These are phyloP conservation scores for Megathymus violae DNA, from an alignment of 1,140 invertebrate genomes.

Conservation along the genomic window DNA sequence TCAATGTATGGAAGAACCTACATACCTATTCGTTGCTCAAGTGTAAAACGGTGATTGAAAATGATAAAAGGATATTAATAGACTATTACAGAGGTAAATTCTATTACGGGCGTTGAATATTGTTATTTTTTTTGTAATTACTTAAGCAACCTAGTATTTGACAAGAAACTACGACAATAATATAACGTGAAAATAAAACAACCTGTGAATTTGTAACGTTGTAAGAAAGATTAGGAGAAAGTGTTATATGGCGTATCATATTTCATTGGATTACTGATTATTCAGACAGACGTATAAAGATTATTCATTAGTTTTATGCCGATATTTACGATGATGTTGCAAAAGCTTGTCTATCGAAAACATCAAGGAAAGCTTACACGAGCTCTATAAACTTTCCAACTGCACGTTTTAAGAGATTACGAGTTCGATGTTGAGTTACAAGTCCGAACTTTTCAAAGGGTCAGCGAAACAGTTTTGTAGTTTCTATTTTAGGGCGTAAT, in stretches of 20 bases:
- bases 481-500: conserved; percentile 25
- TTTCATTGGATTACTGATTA: conserved; percentile 14
- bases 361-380: conserved; percentile 22
- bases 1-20: conserved; percentile 12
- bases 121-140: too few species aligned
- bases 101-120: too few species aligned
- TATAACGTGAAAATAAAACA: too few species aligned
- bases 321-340: conserved; percentile 24
- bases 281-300: neutral
- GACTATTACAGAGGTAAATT: too few species aligned
- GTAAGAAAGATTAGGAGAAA: too few species aligned
- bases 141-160: too few species aligned
- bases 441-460: conserved; percentile 24
- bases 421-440: conserved; percentile 28
- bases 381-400: conserved; percentile 26
- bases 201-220: too few species aligned
- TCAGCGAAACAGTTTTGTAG: conserved; percentile 14
- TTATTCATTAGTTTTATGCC: conserved; percentile 21
- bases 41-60: neutral
- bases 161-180: too few species aligned
- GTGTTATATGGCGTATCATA: neutral
- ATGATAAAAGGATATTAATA: neutral
- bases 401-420: conserved; percentile 25
- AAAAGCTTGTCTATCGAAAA: conserved; percentile 14
- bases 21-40: conserved; percentile 6